phyloP scores from a whole-genome alignment of 2,888 invertebrate genomes.

The Philhelius pedissequus region DNA sequence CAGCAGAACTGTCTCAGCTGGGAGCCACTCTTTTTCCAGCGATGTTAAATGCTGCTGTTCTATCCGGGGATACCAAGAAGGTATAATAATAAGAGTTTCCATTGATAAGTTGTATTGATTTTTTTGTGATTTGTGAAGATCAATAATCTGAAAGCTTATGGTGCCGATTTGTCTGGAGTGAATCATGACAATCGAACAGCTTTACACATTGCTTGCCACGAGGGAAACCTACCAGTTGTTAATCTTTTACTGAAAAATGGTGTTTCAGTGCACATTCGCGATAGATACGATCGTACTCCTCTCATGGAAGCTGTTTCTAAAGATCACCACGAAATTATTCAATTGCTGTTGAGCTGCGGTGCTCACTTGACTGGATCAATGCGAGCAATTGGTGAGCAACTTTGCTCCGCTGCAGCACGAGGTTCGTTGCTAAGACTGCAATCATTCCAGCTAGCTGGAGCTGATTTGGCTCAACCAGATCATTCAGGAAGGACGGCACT shows the following conservation, averaged over 20 bases:
- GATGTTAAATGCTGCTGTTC: constrained; percentile 84
- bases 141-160: constrained; percentile 79
- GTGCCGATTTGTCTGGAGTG: constrained; percentile 86
- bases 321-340: constrained; percentile 83
- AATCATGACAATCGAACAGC: constrained; percentile 89
- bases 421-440: constrained; percentile 82
- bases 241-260: constrained; percentile 88
- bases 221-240: constrained; percentile 85
- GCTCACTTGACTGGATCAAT: constrained; percentile 84
- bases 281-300: constrained; percentile 85
- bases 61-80: constrained; percentile 80
- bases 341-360: constrained; percentile 85
- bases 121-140: constrained; percentile 70
- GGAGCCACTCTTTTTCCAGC: constrained; percentile 84
- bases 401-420: constrained; percentile 84
- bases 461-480: constrained; percentile 83
- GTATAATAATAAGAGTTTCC: constrained; percentile 73
- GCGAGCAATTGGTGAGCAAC: constrained; percentile 83
- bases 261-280: constrained; percentile 89
- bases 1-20: constrained; percentile 81
- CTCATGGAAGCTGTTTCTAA: constrained; percentile 85
- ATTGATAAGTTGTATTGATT: background rate
- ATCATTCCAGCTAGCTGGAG: constrained; percentile 84
- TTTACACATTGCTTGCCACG: constrained; percentile 88
- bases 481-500: constrained; percentile 84